phyloP scores from a whole-genome alignment of 2,888 invertebrate genomes.

The Sialis lutaria region DNA sequence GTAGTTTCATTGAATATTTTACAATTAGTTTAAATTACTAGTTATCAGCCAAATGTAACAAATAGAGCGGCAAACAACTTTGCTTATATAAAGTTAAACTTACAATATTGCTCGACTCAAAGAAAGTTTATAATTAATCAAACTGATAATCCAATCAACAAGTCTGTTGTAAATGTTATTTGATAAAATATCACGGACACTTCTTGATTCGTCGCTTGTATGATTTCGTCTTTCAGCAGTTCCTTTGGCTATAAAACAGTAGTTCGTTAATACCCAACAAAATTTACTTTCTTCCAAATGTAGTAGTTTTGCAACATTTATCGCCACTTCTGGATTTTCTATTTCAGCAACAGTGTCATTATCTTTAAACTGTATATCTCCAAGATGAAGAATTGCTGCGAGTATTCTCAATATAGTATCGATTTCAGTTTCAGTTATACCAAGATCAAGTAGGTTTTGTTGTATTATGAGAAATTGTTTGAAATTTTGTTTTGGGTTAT shows the following conservation, averaged over 20 bases:
- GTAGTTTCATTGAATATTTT: background rate
- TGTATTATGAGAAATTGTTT: slow-evolving; percentile 44
- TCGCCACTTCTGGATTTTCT: slow-evolving; percentile 51
- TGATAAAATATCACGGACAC: slow-evolving; percentile 70
- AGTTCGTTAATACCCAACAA: slow-evolving; percentile 70
- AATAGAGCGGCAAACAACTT: too few relatives aligned
- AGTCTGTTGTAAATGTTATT: slow-evolving; percentile 69
- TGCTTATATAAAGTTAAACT: slow-evolving; percentile 24
- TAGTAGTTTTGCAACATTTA: slow-evolving; percentile 54
- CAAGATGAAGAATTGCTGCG: slow-evolving; percentile 59
- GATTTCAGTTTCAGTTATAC: slow-evolving; percentile 54
- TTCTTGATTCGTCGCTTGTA: slow-evolving; percentile 62
- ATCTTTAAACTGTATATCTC: slow-evolving; percentile 62
- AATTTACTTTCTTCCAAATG: slow-evolving; percentile 68
- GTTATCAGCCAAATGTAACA: background rate
- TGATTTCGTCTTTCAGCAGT: slow-evolving; percentile 48
- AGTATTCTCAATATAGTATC: slow-evolving; percentile 51
- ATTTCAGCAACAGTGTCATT: slow-evolving; percentile 49
- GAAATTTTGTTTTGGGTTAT: slow-evolving; percentile 45
- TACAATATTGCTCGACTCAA: slow-evolving; percentile 76
- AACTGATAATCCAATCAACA: slow-evolving; percentile 77
- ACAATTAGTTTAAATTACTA: background rate
- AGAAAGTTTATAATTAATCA: slow-evolving; percentile 68
- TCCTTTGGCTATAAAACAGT: slow-evolving; percentile 62
- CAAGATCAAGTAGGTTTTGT: slow-evolving; percentile 42